A percentile compares a stretch with the other conserved stretches of the same genome.
Conservation (phyloP, 2,797 vertebrate species). For the Uromys caudimaculatus region DNA sequence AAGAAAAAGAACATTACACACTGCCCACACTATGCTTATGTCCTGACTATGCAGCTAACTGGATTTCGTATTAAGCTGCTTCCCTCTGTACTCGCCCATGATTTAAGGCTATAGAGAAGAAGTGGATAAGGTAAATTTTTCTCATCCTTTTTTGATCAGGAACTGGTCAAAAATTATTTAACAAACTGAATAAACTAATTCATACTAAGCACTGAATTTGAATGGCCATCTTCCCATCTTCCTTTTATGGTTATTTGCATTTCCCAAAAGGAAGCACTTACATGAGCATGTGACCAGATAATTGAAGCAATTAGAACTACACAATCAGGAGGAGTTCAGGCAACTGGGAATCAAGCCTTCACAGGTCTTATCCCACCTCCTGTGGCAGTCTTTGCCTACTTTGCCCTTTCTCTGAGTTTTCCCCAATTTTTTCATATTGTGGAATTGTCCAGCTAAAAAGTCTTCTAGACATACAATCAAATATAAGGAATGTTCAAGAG, state of each 20-base stretch:
- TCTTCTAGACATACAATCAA: background rate
- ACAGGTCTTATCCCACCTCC: background rate
- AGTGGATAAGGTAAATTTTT: background rate
- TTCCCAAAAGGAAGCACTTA: conserved; percentile 26
- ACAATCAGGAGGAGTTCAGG: background rate
- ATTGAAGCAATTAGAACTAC: background rate
- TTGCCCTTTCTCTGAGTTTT: background rate
- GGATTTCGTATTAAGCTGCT: background rate
- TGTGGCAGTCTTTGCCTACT: background rate
- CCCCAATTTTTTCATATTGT: background rate
- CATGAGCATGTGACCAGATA: background rate
- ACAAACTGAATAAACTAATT: background rate
- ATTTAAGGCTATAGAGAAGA: background rate
- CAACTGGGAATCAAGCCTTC: background rate
- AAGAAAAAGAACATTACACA: no score
- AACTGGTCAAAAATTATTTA: background rate
- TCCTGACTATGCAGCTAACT: background rate
- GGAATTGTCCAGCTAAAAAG: conserved; percentile 8
- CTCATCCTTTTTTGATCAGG: background rate
- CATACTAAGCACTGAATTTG: background rate
- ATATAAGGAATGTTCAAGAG: background rate
- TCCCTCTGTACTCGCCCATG: background rate
- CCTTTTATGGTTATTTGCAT: background rate
- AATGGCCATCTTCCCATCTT: background rate
- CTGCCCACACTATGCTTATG: background rate